phyloP scores from a whole-genome alignment of 2,888 invertebrate species.

The Plagodis pulveraria region DNA sequence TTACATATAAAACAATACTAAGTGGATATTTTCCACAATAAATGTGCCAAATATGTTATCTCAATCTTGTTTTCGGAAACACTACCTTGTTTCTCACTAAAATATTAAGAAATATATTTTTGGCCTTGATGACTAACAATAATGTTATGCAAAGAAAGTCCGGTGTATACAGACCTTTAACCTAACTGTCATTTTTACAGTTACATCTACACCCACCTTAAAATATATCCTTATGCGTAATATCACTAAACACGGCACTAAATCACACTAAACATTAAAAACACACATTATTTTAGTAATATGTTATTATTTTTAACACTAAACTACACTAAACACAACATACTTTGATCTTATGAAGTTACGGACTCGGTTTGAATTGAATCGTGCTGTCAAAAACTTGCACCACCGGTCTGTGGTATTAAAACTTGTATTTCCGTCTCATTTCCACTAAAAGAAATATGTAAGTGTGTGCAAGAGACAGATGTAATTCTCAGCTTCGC shows the following conservation, averaged over 20 bases:
- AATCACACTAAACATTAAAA: conserved; percentile 32
- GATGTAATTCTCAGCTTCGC: conserved; percentile 29
- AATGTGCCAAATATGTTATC: no score
- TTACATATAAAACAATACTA: no score
- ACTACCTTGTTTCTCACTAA: conserved; percentile 3
- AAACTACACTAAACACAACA: conserved; percentile 55
- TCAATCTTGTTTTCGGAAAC: not conserved
- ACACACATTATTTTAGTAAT: conserved; percentile 45
- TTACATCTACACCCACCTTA: conserved; percentile 33
- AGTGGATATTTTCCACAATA: no score
- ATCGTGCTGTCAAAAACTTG: conserved; percentile 82
- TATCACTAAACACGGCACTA: conserved; percentile 17
- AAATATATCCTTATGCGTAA: conserved; percentile 28
- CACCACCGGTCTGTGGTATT: conserved; percentile 71
- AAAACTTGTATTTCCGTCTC: conserved; percentile 56
- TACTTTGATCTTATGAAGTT: conserved; percentile 57
- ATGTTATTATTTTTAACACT: conserved; percentile 42
- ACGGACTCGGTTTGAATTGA: conserved; percentile 69
- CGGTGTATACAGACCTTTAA: conserved; percentile 54
- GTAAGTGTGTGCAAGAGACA: conserved; percentile 48
- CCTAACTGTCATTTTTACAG: conserved; percentile 43
- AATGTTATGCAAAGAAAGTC: conserved; percentile 68
- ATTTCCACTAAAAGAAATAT: conserved; percentile 33
- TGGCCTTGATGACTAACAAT: conserved; percentile 74
- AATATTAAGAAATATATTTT: conserved; percentile 34